phyloP scores from a whole-genome alignment of 2,797 vertebrate species.

The Tokudaia muenninki region DNA sequence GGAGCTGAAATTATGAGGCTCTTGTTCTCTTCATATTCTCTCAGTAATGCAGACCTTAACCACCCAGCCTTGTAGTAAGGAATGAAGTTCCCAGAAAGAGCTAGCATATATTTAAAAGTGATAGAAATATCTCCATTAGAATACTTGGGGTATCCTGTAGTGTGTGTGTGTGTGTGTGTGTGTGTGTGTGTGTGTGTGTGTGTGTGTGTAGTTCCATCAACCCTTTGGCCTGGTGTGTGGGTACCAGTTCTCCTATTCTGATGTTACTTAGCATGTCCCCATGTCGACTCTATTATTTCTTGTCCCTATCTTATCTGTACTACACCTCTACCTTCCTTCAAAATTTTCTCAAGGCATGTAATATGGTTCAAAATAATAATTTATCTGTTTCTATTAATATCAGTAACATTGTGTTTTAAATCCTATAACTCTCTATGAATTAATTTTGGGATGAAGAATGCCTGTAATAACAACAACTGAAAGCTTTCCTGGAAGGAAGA shows the following conservation, averaged over 20 bases:
- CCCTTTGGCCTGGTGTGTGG: background rate
- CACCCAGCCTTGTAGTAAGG: slow-evolving; percentile 16
- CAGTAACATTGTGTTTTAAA: background rate
- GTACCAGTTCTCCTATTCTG: background rate
- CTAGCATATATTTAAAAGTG: background rate
- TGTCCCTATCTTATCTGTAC: background rate
- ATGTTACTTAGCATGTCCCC: background rate
- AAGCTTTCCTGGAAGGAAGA: background rate
- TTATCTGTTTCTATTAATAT: slow-evolving; percentile 10
- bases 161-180: background rate
- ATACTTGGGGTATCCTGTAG: background rate
- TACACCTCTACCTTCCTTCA: background rate
- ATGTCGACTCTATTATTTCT: background rate
- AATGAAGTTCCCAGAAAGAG: slow-evolving; percentile 32
- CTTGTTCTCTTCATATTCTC: background rate
- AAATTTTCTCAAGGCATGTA: background rate
- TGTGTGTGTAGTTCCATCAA: background rate
- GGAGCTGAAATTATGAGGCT: background rate
- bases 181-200: background rate
- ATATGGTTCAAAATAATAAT: slow-evolving; percentile 22
- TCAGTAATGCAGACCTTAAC: background rate
- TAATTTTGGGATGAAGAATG: background rate
- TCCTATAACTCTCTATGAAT: background rate
- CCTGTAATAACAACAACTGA: too few species aligned
- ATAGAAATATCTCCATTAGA: background rate